These are phyloP conservation scores for Thymelicus acteon DNA, from an alignment of 2,888 invertebrate genomes.

Conservation along the genomic window DNA sequence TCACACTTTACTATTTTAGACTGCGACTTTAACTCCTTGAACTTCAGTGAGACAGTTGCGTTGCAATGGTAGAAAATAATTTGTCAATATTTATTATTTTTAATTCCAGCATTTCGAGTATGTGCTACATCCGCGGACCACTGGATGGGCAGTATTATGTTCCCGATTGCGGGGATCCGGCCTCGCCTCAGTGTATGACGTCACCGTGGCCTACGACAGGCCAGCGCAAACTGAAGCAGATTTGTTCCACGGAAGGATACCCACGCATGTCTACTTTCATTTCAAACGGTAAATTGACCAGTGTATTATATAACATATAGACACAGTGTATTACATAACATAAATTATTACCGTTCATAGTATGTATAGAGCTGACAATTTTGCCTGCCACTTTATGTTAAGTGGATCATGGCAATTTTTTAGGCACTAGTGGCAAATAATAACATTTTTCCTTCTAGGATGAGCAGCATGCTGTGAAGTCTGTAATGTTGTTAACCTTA, in stretches of 20 bases:
- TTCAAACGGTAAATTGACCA: constrained; percentile 84
- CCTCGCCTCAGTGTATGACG: constrained; percentile 92
- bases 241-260: constrained; percentile 88
- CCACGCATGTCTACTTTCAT: constrained; percentile 90
- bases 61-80: too few species aligned
- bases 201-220: constrained; percentile 93
- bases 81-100: too few species aligned
- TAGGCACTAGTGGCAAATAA: not conserved
- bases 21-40: too few species aligned
- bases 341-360: not conserved
- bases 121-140: constrained; percentile 94
- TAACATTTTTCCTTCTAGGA: not conserved
- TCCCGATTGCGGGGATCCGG: constrained; percentile 84
- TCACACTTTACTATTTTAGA: too few species aligned
- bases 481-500: not conserved
- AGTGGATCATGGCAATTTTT: not conserved
- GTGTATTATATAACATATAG: not conserved
- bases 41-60: too few species aligned
- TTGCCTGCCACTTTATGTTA: not conserved
- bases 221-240: constrained; percentile 91
- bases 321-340: not conserved
- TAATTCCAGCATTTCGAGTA: constrained; percentile 86
- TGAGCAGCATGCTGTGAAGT: not conserved
- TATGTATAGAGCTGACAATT: too few species aligned
- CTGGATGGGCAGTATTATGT: constrained; percentile 89